Conservation (phyloP, 2,113 vertebrate genomes). For the Peromyscus polionotus region DNA sequence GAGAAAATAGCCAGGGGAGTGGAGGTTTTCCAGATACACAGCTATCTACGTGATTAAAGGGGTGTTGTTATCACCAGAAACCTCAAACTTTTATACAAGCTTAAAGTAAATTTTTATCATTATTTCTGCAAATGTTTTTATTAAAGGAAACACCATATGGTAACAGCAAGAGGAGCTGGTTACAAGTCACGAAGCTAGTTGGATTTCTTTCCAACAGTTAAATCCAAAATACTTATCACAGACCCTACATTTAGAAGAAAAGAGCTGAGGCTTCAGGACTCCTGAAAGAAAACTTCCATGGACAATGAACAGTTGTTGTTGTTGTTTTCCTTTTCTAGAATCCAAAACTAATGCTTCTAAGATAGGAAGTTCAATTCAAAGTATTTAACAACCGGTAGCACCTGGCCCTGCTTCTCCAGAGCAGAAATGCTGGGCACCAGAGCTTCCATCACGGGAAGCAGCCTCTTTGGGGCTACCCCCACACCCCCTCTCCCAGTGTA, state of each 20-base stretch:
- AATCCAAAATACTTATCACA: slow-evolving; percentile 76
- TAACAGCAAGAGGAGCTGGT: slow-evolving; percentile 78
- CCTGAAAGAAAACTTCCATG: slow-evolving; percentile 30
- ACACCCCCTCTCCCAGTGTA: neutral
- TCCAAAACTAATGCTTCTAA: neutral
- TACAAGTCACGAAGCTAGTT: slow-evolving; percentile 83
- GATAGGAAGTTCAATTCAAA: neutral
- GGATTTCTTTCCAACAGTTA: slow-evolving; percentile 76
- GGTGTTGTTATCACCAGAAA: slow-evolving; percentile 76
- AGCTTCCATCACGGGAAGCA: fast-evolving
- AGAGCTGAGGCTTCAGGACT: slow-evolving; percentile 45
- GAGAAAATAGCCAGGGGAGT: neutral
- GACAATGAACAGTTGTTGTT: slow-evolving; percentile 1
- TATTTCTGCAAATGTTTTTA: slow-evolving; percentile 83
- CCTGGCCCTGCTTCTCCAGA: neutral
- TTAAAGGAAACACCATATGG: slow-evolving; percentile 86
- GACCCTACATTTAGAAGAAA: slow-evolving; percentile 66
- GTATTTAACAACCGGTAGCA: neutral
- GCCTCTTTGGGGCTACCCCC: neutral
- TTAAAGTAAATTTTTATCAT: slow-evolving; percentile 81
- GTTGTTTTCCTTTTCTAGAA: slow-evolving; percentile 1
- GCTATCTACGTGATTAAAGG: slow-evolving; percentile 51
- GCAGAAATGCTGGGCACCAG: no score
- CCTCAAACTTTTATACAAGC: slow-evolving; percentile 73
- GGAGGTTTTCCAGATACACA: slow-evolving; percentile 9